Conservation (phyloP, 37 sponge, comb jelly and placozoan genomes). For the Aphrocallistes beatrix region DNA sequence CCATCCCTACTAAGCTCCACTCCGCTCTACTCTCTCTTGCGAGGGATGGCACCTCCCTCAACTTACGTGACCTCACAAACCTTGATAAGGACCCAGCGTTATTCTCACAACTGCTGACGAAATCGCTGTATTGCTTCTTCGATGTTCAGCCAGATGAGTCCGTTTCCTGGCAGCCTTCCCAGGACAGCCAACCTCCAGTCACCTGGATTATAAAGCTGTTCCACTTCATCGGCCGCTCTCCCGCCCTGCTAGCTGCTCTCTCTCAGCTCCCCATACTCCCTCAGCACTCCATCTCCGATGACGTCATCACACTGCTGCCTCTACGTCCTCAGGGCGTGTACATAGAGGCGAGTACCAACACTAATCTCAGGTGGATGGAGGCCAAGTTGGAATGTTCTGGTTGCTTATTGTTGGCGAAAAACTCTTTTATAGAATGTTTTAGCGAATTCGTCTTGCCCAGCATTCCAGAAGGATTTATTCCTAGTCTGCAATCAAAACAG, state of each 20-base stretch:
- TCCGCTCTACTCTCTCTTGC: not conserved
- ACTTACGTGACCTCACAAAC: not conserved
- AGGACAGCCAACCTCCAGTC: not conserved
- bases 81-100: not conserved
- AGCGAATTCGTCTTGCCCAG: not conserved
- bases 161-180: not conserved
- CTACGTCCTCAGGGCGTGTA: not conserved
- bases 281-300: not conserved
- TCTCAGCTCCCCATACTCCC: not conserved
- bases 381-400: not conserved
- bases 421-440: not conserved
- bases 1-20: not conserved
- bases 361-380: not conserved
- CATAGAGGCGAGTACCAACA: not conserved
- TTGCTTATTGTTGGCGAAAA: not conserved
- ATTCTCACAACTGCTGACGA: not conserved
- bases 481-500: not conserved
- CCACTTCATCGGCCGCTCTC: not conserved
- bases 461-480: not conserved
- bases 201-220: not conserved
- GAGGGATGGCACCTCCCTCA: not conserved
- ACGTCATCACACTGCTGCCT: not conserved
- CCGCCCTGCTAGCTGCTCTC: not conserved
- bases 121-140: not conserved
- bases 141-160: not conserved